A percentile compares a stretch with the other conserved stretches of the same genome.
These are phyloP conservation scores for Ormyrus rosae DNA, from an alignment of 2,888 invertebrate species.

Conservation along the genomic window DNA sequence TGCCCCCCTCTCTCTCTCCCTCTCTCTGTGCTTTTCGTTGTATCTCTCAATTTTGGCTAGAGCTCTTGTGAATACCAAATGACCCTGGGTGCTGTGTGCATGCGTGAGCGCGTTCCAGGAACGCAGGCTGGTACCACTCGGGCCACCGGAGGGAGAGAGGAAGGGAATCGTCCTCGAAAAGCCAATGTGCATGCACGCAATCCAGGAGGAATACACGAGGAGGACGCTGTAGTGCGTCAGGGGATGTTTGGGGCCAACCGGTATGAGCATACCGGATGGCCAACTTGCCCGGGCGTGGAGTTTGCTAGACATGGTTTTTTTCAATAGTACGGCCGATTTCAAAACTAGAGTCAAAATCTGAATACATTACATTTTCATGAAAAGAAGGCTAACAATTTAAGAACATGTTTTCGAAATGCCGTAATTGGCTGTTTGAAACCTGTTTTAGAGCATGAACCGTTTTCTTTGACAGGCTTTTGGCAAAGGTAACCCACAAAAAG, in stretches of 20 bases:
- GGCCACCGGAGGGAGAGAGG: slow-evolving; percentile 1
- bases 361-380: no score
- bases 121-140: slow-evolving; percentile 69
- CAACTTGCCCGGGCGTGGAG: slow-evolving; percentile 31
- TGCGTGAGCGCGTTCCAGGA: slow-evolving; percentile 64
- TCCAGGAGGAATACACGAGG: slow-evolving; percentile 48
- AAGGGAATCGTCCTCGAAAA: slow-evolving; percentile 48
- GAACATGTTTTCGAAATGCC: not conserved
- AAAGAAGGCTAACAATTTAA: no score
- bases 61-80: slow-evolving; percentile 69
- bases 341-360: no score
- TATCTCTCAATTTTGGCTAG: slow-evolving; percentile 72
- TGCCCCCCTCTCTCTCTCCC: not conserved
- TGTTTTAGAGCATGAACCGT: not conserved
- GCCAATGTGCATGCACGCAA: slow-evolving; percentile 37
- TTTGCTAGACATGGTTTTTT: not conserved
- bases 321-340: no score
- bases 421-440: slow-evolving; percentile 3
- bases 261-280: slow-evolving; percentile 44
- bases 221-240: not conserved
- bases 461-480: slow-evolving; percentile 22
- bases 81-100: slow-evolving; percentile 59
- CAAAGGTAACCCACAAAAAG: slow-evolving; percentile 23
- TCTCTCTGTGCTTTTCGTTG: slow-evolving; percentile 61
- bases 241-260: not conserved